Percentiles rank a stretch among this genome's conserved stretches.
Conservation (phyloP, 1,140 invertebrate genomes). For the Macrocentrus cingulum region DNA sequence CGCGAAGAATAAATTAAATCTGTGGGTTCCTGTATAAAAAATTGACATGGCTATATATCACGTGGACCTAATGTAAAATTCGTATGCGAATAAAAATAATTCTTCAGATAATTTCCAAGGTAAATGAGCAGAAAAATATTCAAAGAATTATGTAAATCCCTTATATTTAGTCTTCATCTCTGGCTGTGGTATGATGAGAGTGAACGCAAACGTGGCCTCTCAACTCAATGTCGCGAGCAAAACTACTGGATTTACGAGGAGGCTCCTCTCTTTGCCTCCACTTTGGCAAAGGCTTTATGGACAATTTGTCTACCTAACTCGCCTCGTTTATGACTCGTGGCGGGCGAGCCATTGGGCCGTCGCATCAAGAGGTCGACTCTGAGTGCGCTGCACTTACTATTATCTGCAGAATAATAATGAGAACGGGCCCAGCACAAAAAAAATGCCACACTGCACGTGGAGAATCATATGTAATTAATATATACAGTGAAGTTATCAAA, state of each 20-base stretch:
- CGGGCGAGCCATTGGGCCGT: constrained; percentile 5
- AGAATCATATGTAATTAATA: too few species aligned
- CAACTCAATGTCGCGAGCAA: constrained; percentile 6
- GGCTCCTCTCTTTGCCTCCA: constrained; percentile 3
- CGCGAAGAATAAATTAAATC: background rate
- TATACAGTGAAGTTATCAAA: background rate
- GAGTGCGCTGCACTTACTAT: background rate
- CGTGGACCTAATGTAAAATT: background rate
- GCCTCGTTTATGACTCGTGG: constrained; percentile 12
- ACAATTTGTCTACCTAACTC: constrained; percentile 17
- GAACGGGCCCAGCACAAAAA: too few species aligned
- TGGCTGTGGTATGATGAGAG: constrained; percentile 1
- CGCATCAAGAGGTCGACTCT: background rate
- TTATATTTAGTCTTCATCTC: background rate
- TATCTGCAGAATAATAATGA: too few species aligned
- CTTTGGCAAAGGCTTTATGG: constrained; percentile 8
- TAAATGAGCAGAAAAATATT: background rate
- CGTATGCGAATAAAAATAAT: constrained; percentile 3
- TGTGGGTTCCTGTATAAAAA: background rate
- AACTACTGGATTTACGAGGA: constrained; percentile 14
- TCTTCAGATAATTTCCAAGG: background rate
- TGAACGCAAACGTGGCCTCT: constrained; percentile 10
- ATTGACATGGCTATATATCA: too few species aligned
- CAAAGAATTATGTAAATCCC: constrained; percentile 11
- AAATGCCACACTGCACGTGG: too few species aligned